Evolutionary conservation across 2,888 invertebrate genomes (phyloP).

Genomic region (Diarsia brunnea): DNA sequence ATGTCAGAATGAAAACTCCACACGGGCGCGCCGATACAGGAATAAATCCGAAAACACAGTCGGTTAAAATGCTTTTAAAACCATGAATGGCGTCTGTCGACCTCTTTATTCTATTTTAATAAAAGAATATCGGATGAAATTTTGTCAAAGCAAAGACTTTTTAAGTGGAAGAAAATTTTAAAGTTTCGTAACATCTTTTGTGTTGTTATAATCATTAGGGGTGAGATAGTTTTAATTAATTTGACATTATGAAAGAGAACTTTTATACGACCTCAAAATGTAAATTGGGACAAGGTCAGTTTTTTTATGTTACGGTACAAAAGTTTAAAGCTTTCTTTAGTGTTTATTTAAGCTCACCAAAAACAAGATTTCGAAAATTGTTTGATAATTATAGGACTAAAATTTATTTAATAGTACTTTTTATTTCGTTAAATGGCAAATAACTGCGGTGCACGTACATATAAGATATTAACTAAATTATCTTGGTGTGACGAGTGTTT

Average conservation of each 20-base stretch:
- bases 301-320: neutral
- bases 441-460: neutral
- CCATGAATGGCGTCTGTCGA: neutral
- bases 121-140: neutral
- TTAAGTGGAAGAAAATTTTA: neutral
- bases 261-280: neutral
- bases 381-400: neutral
- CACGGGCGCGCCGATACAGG: slow-evolving; percentile 72
- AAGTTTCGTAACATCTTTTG: slow-evolving; percentile 13
- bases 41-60: slow-evolving; percentile 70
- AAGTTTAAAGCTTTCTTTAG: neutral
- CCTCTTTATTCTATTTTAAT: neutral
- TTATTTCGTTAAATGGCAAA: neutral
- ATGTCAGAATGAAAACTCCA: slow-evolving; percentile 78
- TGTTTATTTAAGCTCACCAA: neutral
- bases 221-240: slow-evolving; percentile 24
- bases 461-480: neutral
- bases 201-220: slow-evolving; percentile 8
- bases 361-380: neutral
- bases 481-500: neutral
- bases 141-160: slow-evolving; percentile 14
- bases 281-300: neutral
- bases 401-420: neutral
- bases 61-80: neutral
- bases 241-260: slow-evolving; percentile 21